phyloP scores from a whole-genome alignment of 2,113 vertebrate species.

The Enhydra lutris region DNA sequence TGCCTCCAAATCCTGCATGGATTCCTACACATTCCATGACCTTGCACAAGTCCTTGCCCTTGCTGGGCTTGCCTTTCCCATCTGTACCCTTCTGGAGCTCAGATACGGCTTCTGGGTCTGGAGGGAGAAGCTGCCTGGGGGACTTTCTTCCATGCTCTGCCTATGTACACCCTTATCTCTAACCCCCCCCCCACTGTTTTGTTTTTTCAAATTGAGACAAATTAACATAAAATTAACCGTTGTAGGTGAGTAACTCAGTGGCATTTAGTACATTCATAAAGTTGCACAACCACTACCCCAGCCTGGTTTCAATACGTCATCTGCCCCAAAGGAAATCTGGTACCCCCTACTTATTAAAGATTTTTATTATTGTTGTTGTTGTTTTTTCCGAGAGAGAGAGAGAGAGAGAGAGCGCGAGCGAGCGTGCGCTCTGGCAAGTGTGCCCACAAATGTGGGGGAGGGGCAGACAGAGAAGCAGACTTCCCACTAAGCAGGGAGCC shows the following conservation, averaged over 20 bases:
- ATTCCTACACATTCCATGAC: not conserved
- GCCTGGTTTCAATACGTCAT: not conserved
- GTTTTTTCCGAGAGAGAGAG: no score
- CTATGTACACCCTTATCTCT: not conserved
- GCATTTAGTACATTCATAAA: not conserved
- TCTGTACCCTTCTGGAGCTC: not conserved
- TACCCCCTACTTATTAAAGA: not conserved
- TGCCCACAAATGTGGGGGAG: no score
- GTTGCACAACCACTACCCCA: not conserved
- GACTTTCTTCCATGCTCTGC: not conserved
- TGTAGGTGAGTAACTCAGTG: not conserved
- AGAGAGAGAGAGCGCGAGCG: rapidly evolving
- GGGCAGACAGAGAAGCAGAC: not conserved
- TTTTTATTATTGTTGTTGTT: no score
- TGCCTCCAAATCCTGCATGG: not conserved
- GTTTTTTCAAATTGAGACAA: not conserved
- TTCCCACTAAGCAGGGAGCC: not conserved
- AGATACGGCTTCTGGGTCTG: not conserved
- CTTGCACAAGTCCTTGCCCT: not conserved
- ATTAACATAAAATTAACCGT: not conserved
- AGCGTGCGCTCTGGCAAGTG: no score
- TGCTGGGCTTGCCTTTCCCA: not conserved
- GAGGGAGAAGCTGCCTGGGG: not conserved
- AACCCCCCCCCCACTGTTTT: not conserved
- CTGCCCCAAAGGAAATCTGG: not conserved